A percentile compares a stretch with the other conserved stretches of the same genome.
phyloP scores from a whole-genome alignment of 2,888 invertebrate genomes.

The Halictus quadricinctus region DNA sequence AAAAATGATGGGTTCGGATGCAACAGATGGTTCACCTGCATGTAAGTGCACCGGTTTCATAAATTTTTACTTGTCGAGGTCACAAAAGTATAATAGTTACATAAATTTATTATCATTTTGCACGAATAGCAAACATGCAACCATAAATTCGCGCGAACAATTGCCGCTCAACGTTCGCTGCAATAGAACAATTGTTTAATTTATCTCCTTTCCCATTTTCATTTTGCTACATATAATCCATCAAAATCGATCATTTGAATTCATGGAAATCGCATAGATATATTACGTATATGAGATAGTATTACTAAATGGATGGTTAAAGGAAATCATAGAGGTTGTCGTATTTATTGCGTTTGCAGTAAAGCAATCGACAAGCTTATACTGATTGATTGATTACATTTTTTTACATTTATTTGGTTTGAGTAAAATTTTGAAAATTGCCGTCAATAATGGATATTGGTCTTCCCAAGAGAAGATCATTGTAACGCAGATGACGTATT shows the following conservation, averaged over 20 bases:
- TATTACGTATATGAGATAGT: neutral
- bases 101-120: neutral
- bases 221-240: neutral
- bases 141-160: neutral
- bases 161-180: neutral
- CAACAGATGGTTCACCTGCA: neutral
- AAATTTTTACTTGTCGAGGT: neutral
- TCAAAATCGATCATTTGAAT: neutral
- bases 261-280: neutral
- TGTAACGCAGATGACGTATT: neutral
- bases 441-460: neutral
- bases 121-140: neutral
- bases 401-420: neutral
- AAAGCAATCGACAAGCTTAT: neutral
- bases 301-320: neutral
- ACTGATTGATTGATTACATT: neutral
- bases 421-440: neutral
- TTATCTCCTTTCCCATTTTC: neutral
- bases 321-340: neutral
- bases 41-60: neutral
- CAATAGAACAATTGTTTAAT: neutral
- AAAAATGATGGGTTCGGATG: neutral
- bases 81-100: neutral
- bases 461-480: neutral
- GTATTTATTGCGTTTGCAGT: neutral